These are phyloP conservation scores for Psittacus erithacus DNA, from an alignment of 2,113 vertebrate species.

Conservation along the genomic window DNA sequence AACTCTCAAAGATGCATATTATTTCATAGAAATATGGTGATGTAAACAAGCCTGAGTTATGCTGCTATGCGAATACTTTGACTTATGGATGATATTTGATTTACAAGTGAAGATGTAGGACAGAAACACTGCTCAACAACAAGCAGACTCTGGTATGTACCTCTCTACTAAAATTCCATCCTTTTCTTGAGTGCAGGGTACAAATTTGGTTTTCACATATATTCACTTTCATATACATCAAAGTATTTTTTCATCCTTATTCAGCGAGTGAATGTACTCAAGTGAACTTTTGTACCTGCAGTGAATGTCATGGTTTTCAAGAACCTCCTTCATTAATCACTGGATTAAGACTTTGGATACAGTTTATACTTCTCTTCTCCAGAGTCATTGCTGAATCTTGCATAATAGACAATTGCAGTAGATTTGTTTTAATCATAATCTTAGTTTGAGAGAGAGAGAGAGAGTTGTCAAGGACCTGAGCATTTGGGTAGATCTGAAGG, in stretches of 20 bases:
- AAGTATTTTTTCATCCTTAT: background rate
- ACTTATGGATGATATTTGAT: background rate
- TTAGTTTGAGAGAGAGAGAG: background rate
- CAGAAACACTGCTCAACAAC: background rate
- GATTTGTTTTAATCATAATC: background rate
- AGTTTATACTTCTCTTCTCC: background rate
- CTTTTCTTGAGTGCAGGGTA: background rate
- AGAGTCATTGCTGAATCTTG: background rate
- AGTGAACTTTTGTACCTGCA: background rate
- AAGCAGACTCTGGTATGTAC: background rate
- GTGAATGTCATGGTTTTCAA: background rate
- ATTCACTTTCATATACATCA: background rate
- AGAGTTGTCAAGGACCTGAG: background rate
- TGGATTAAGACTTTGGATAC: background rate
- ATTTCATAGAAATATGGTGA: background rate
- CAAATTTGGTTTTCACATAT: background rate
- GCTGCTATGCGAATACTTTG: background rate
- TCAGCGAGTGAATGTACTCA: background rate
- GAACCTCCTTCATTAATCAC: background rate
- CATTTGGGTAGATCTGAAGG: background rate
- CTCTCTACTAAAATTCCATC: background rate
- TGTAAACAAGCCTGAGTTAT: background rate
- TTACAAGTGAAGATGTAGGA: background rate
- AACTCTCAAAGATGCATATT: background rate
- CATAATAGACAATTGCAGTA: background rate